phyloP scores from a whole-genome alignment of 2,888 invertebrate species.

The Mimas tiliae region DNA sequence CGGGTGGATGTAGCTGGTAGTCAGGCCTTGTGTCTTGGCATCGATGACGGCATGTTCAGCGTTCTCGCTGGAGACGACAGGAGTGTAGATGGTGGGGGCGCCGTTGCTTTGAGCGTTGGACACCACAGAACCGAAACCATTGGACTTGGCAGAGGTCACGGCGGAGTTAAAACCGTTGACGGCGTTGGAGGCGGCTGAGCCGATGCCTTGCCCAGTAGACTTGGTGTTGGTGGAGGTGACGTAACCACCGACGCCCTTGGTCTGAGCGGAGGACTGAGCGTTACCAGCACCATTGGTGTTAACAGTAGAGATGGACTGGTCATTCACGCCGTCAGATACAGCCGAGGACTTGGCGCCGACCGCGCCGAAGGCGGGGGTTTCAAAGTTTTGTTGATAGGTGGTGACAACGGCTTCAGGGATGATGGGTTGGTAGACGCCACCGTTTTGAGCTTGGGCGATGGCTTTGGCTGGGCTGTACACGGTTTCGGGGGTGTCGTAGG shows the following conservation, averaged over 20 bases:
- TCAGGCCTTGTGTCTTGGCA: constrained; percentile 58
- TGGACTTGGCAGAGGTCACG: constrained; percentile 56
- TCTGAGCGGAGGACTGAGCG: constrained; percentile 63
- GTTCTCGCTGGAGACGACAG: constrained; percentile 32
- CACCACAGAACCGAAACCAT: constrained; percentile 59
- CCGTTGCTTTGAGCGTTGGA: constrained; percentile 56
- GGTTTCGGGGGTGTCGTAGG: constrained; percentile 44
- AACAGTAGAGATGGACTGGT: constrained; percentile 58
- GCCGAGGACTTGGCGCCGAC: constrained; percentile 63
- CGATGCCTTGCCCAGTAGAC: constrained; percentile 51
- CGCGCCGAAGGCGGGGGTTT: constrained; percentile 47
- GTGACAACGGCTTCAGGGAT: constrained; percentile 65
- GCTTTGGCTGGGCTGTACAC: constrained; percentile 38
- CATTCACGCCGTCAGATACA: constrained; percentile 52
- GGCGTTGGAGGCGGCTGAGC: constrained; percentile 64
- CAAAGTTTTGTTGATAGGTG: constrained; percentile 69
- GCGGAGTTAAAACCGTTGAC: constrained; percentile 56
- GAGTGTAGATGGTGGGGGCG: constrained; percentile 45
- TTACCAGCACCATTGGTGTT: constrained; percentile 56
- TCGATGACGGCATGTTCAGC: constrained; percentile 46
- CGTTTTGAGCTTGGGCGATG: constrained; percentile 46
- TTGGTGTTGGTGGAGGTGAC: constrained; percentile 64
- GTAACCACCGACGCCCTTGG: constrained; percentile 53
- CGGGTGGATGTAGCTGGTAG: constrained; percentile 48
- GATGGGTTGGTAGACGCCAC: constrained; percentile 59